These are phyloP conservation scores for Tachypleus tridentatus DNA, from an alignment of 1,140 invertebrate genomes.

Conservation along the genomic window DNA sequence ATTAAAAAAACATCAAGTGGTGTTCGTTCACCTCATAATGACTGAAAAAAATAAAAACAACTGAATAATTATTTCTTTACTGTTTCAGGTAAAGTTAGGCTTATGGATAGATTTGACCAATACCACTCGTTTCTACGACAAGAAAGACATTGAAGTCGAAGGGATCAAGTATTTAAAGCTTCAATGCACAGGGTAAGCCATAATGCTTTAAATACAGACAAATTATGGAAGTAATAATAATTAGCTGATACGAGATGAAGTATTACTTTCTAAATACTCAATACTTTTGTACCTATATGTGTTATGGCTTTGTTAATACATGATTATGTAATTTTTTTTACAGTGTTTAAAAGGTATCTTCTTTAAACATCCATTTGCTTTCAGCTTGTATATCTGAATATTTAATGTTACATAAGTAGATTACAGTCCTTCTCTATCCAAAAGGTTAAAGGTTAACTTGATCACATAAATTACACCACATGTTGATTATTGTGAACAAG, in stretches of 20 bases:
- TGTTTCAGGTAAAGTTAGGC: slow-evolving; percentile 64
- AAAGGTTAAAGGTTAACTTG: too few species aligned
- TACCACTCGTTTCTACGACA: slow-evolving; percentile 83
- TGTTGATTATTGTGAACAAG: too few species aligned
- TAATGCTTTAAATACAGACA: not conserved
- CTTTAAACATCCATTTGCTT: slow-evolving; percentile 1
- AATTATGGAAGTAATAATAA: too few species aligned
- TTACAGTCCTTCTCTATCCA: too few species aligned
- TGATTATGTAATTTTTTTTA: too few species aligned
- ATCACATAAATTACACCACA: too few species aligned
- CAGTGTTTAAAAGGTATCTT: not conserved
- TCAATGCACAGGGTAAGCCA: slow-evolving; percentile 69
- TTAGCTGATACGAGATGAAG: too few species aligned
- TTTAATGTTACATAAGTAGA: too few species aligned
- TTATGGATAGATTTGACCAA: slow-evolving; percentile 96
- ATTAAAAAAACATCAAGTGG: not conserved
- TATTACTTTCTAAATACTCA: too few species aligned
- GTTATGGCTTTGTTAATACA: not conserved
- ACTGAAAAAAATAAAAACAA: not conserved
- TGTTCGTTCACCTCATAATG: not conserved
- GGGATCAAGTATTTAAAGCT: slow-evolving; percentile 74
- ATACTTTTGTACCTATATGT: not conserved
- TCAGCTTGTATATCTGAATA: too few species aligned
- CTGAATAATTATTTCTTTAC: slow-evolving; percentile 10
- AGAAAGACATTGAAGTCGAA: slow-evolving; percentile 54